Conservation (phyloP, 2,888 invertebrate genomes). For the Tribolium freemani region DNA sequence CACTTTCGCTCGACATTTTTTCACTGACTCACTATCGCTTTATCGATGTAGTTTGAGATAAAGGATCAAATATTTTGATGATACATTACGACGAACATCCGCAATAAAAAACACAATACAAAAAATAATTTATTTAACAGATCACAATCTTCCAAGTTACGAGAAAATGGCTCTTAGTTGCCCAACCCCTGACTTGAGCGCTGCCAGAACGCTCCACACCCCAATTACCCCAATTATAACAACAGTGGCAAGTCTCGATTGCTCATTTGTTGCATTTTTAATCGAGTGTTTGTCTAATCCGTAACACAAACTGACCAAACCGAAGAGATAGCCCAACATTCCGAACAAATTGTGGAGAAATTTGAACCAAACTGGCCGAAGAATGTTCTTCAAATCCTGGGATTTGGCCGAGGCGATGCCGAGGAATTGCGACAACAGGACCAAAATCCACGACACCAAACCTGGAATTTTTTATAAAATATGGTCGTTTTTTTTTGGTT, state of each 20-base stretch:
- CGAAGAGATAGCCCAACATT: slow-evolving; percentile 48
- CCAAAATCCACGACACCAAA: slow-evolving; percentile 32
- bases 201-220: slow-evolving; percentile 46
- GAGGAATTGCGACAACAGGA: slow-evolving; percentile 26
- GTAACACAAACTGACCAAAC: slow-evolving; percentile 17
- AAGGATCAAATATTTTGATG: too few species aligned
- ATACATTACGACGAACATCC: neutral
- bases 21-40: neutral
- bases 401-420: slow-evolving; percentile 25
- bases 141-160: neutral
- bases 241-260: slow-evolving; percentile 17
- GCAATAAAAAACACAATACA: neutral
- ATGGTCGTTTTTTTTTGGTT: neutral
- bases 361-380: slow-evolving; percentile 51
- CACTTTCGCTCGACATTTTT: slow-evolving; percentile 39
- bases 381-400: slow-evolving; percentile 9
- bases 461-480: neutral
- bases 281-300: slow-evolving; percentile 11
- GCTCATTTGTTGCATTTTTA: neutral
- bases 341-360: slow-evolving; percentile 54
- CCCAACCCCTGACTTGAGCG: slow-evolving; percentile 45
- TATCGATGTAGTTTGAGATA: neutral
- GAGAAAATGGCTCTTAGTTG: slow-evolving; percentile 39
- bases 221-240: slow-evolving; percentile 43
- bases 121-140: neutral